Evolutionary conservation across 2,797 vertebrate species (phyloP).

Genomic region (Sebastes kiyomatsui): DNA sequence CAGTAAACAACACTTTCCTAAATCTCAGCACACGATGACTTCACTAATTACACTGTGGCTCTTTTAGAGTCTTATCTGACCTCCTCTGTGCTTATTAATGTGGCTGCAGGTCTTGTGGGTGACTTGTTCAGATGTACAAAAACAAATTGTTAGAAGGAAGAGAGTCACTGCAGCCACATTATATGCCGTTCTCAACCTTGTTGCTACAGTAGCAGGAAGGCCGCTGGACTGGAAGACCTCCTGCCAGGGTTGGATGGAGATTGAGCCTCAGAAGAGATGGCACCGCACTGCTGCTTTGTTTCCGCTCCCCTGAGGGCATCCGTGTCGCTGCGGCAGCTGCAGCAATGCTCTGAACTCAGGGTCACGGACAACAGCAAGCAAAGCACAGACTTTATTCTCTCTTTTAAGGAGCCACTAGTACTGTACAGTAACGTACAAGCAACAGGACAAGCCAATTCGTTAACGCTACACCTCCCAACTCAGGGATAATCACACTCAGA

Average conservation of each 20-base stretch:
- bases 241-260: slow-evolving; percentile 3
- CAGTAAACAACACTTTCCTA: neutral
- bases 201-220: neutral
- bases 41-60: neutral
- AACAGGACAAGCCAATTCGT: neutral
- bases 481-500: neutral
- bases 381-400: neutral
- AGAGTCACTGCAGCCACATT: neutral
- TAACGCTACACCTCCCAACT: neutral
- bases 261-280: slow-evolving; percentile 2
- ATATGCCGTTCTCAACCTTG: neutral
- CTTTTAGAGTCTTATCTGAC: neutral
- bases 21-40: neutral
- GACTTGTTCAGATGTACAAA: neutral
- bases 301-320: neutral
- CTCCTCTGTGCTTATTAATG: neutral
- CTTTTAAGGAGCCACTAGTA: neutral
- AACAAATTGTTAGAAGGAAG: neutral
- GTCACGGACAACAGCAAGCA: slow-evolving; percentile 1
- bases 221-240: neutral
- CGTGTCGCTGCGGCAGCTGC: slow-evolving; percentile 6
- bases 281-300: slow-evolving; percentile 4
- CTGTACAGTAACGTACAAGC: neutral
- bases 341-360: slow-evolving; percentile 1
- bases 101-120: neutral